Evolutionary conservation across 2,888 invertebrate species (phyloP).

Genomic region (Frankliniella intonsa): DNA sequence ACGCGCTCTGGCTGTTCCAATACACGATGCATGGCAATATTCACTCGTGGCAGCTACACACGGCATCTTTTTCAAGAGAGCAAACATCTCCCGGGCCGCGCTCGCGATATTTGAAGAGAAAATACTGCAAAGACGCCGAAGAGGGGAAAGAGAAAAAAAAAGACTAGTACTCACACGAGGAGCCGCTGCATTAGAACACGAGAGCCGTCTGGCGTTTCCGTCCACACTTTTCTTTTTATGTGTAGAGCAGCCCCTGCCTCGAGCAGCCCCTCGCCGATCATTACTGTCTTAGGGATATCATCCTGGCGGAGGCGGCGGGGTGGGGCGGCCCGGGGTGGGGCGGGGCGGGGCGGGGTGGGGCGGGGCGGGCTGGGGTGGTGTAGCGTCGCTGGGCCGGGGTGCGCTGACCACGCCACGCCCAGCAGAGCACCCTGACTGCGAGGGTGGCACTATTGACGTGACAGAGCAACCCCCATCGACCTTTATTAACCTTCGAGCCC

Average conservation of each 20-base stretch:
- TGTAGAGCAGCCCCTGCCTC: background rate
- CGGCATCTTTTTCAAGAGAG: background rate
- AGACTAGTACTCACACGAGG: too few species aligned
- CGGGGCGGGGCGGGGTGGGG: too few species aligned
- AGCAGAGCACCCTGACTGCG: background rate
- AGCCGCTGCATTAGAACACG: background rate
- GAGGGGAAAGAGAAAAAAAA: background rate
- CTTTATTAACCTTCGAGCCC: too few species aligned
- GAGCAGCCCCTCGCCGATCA: background rate
- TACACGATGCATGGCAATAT: background rate
- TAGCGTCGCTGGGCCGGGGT: background rate
- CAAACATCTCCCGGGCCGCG: background rate
- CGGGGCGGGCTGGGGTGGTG: too few species aligned
- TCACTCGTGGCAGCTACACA: background rate
- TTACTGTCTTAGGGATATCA: conserved; percentile 5
- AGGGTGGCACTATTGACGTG: too few species aligned
- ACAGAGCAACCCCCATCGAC: too few species aligned
- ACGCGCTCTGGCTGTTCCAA: background rate
- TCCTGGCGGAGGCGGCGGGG: background rate
- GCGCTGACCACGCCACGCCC: background rate
- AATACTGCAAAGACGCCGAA: background rate
- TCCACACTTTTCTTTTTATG: background rate
- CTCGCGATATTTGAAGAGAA: background rate
- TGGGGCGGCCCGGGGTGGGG: background rate
- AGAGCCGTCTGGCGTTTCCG: background rate